phyloP scores from a whole-genome alignment of 2,888 invertebrate species.

The Octonoba sinensis region DNA sequence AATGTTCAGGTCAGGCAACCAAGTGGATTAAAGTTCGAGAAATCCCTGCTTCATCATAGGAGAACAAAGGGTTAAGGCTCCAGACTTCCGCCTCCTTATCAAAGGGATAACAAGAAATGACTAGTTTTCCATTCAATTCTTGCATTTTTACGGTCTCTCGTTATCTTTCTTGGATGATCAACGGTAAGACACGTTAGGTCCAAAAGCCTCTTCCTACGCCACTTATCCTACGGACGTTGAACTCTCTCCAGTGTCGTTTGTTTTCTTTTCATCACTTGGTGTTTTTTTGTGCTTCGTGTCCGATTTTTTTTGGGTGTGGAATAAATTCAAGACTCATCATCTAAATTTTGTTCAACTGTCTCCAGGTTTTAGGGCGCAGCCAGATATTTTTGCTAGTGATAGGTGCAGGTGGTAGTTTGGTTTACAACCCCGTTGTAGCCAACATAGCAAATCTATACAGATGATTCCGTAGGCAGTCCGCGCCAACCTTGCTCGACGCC shows the following conservation, averaged over 20 bases:
- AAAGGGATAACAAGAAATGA: conserved; percentile 9
- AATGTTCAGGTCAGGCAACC: conserved; percentile 51
- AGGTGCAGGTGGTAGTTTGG: no score
- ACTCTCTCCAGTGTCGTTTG: not conserved
- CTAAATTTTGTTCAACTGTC: no score
- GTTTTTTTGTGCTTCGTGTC: not conserved
- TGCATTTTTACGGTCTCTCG: not conserved
- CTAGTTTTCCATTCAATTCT: not conserved
- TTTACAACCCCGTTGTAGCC: no score
- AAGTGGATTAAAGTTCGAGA: conserved; percentile 40
- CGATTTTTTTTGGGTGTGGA: no score
- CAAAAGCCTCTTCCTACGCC: not conserved
- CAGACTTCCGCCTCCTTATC: conserved; percentile 30
- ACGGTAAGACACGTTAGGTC: not conserved
- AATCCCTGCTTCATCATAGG: conserved; percentile 6
- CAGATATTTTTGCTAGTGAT: no score
- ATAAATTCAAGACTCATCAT: no score
- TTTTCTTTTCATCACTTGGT: not conserved
- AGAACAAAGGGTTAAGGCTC: conserved; percentile 26
- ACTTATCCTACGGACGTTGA: not conserved
- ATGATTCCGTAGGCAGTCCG: no score
- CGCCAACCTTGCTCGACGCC: no score
- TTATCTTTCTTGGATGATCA: not conserved
- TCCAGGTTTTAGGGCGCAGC: no score
- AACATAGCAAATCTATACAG: no score